These are phyloP conservation scores for Trissonchulus latispiculum DNA, from an alignment of 2,888 invertebrate genomes.

Conservation along the genomic window DNA sequence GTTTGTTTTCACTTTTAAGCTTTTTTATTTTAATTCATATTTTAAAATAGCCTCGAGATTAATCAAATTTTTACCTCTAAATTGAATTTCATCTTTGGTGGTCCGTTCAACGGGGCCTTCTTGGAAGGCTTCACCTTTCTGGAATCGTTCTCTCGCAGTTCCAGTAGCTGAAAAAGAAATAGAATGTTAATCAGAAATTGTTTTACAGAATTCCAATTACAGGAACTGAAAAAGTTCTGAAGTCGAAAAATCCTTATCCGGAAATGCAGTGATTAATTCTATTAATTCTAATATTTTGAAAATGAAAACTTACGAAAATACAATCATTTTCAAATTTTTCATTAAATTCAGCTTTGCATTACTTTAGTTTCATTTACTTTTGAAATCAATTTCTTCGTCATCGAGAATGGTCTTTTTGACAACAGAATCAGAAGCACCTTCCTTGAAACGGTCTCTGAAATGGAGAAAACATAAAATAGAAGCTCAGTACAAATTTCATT, in stretches of 20 bases:
- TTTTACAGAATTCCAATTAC: too few relatives aligned
- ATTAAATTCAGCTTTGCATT: neutral
- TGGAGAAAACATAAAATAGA: too few relatives aligned
- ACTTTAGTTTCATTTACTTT: constrained; percentile 11
- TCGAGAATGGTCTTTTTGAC: constrained; percentile 22
- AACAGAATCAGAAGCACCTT: constrained; percentile 28
- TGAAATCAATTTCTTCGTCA: constrained; percentile 34
- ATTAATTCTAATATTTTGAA: too few relatives aligned
- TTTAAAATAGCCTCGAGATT: neutral
- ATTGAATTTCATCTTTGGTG: constrained; percentile 36
- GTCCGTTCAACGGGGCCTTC: constrained; percentile 32
- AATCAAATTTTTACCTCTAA: constrained; percentile 30
- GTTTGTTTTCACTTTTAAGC: neutral
- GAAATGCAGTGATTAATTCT: too few relatives aligned
- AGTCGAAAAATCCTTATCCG: too few relatives aligned
- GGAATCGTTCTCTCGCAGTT: constrained; percentile 39
- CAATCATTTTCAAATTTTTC: too few relatives aligned
- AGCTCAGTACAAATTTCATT: too few relatives aligned
- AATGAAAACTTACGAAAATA: too few relatives aligned
- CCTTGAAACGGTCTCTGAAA: constrained; percentile 36
- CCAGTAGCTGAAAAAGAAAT: constrained; percentile 34
- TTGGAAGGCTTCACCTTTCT: constrained; percentile 38
- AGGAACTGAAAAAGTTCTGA: too few relatives aligned
- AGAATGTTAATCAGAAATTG: too few relatives aligned
- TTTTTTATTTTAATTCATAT: neutral